phyloP scores from a whole-genome alignment of 2,797 vertebrate species.

The Delichon dasypus region DNA sequence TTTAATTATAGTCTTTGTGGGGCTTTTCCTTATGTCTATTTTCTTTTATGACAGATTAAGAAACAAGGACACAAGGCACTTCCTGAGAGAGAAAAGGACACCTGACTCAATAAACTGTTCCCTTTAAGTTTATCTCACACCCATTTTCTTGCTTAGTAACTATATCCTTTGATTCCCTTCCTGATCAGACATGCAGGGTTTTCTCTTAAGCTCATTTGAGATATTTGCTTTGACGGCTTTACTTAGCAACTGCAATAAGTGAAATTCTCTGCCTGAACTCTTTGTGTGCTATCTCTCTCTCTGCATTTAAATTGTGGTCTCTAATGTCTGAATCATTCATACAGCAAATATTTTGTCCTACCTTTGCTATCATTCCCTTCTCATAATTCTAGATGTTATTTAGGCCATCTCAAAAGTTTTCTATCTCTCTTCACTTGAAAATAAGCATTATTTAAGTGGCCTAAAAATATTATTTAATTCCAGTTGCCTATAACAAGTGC shows the following conservation, averaged over 20 bases:
- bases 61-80: slow-evolving; percentile 12
- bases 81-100: slow-evolving; percentile 4
- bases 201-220: slow-evolving; percentile 9
- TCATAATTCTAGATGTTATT: not conserved
- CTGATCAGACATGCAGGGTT: not conserved
- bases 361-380: not conserved
- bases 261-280: slow-evolving; percentile 42
- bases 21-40: slow-evolving; percentile 12
- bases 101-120: slow-evolving; percentile 31
- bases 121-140: slow-evolving; percentile 27
- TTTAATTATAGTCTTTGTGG: slow-evolving; percentile 41
- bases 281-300: not conserved
- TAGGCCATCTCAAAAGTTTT: not conserved
- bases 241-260: slow-evolving; percentile 33
- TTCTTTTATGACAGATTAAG: slow-evolving; percentile 29
- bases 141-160: slow-evolving; percentile 48
- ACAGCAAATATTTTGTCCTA: not conserved
- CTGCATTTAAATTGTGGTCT: slow-evolving; percentile 27
- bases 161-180: slow-evolving; percentile 27
- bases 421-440: not conserved
- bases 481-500: not conserved
- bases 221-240: slow-evolving; percentile 48
- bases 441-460: not conserved
- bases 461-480: not conserved
- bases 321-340: not conserved